phyloP scores from a whole-genome alignment of 2,797 vertebrate genomes.

The Lutjanus campechanus region DNA sequence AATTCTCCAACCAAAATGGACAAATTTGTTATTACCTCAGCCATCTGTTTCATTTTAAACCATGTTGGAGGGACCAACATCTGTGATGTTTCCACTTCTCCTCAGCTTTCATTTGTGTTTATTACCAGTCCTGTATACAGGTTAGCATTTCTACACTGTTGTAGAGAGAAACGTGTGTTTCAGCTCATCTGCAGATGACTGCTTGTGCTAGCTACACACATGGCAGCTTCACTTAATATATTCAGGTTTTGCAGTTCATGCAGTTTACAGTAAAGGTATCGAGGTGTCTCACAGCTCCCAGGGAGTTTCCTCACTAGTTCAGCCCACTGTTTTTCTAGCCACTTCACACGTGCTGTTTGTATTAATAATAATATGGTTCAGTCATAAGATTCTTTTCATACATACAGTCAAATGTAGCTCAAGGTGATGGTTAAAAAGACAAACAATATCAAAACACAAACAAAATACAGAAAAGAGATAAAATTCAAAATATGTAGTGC shows the following conservation, averaged over 20 bases:
- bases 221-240: not conserved
- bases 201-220: not conserved
- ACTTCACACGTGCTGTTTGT: not conserved
- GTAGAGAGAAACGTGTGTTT: conserved; percentile 4
- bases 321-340: not conserved
- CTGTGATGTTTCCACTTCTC: not conserved
- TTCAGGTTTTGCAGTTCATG: conserved; percentile 10
- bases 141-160: not conserved
- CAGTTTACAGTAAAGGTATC: not conserved
- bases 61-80: not conserved
- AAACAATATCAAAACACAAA: not conserved
- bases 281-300: conserved; percentile 2
- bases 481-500: not conserved
- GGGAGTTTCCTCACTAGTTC: conserved; percentile 27
- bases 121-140: not conserved
- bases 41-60: not conserved
- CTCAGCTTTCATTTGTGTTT: not conserved
- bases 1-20: not conserved
- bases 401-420: not conserved
- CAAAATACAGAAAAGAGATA: not conserved
- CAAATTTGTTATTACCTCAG: no score
- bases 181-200: not conserved
- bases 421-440: not conserved
- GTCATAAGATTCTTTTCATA: not conserved
- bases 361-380: not conserved